Evolutionary conservation across 2,113 vertebrate species (phyloP).

Genomic region (Boulengerochromis microlepis): DNA sequence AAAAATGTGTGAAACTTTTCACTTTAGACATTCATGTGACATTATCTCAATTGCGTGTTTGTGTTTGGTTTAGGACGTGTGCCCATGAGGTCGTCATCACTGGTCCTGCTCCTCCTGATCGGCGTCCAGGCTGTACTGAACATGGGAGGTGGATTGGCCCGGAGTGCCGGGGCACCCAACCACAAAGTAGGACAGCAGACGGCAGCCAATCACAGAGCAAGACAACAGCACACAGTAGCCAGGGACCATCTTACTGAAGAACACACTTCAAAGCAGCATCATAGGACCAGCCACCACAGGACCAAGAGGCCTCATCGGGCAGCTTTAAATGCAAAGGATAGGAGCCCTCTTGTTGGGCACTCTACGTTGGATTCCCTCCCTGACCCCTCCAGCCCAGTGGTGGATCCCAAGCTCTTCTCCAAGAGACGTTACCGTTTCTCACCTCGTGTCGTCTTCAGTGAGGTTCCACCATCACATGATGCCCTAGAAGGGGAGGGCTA

Average conservation of each 20-base stretch:
- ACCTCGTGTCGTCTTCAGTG: conserved; percentile 90
- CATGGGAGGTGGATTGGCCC: conserved; percentile 81
- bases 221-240: conserved; percentile 51
- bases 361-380: neutral
- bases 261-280: conserved; percentile 26
- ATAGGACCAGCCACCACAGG: conserved; percentile 64
- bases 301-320: conserved; percentile 51
- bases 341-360: conserved; percentile 3
- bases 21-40: neutral
- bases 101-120: conserved; percentile 93
- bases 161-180: conserved; percentile 66
- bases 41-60: neutral
- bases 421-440: conserved; percentile 84
- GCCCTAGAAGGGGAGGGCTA: conserved; percentile 46
- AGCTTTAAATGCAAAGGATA: conserved; percentile 41
- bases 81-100: conserved; percentile 97
- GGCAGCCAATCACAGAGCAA: conserved; percentile 63
- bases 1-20: neutral
- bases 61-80: conserved; percentile 66
- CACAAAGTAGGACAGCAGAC: conserved; percentile 62
- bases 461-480: conserved; percentile 73
- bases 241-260: conserved; percentile 48
- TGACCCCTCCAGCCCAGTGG: conserved; percentile 73
- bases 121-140: conserved; percentile 89
- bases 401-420: conserved; percentile 88